Conservation (phyloP, 2,113 vertebrate species). For the Clarias batrachus region DNA sequence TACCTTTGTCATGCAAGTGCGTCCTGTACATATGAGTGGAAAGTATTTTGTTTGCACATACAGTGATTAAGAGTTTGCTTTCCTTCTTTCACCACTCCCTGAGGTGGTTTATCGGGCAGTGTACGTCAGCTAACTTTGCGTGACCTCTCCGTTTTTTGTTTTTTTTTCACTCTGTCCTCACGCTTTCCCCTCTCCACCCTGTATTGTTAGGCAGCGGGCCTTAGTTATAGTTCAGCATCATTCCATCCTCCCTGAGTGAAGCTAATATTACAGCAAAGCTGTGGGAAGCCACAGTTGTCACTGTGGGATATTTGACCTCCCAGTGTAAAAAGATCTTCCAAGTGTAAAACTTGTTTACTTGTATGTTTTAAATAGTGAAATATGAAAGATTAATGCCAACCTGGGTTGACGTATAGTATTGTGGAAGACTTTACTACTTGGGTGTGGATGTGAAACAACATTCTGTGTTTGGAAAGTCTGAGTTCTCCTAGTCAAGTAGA, state of each 20-base stretch:
- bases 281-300: not conserved
- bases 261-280: conserved; percentile 13
- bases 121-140: conserved; percentile 19
- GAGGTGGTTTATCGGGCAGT: not conserved
- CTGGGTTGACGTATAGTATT: not conserved
- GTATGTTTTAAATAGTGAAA: not conserved
- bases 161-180: conserved; percentile 16
- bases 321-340: conserved; percentile 2
- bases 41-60: conserved; percentile 9
- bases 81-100: conserved; percentile 20
- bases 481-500: conserved; percentile 46
- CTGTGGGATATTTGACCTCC: conserved; percentile 17
- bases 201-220: conserved; percentile 18
- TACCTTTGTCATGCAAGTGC: not conserved
- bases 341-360: conserved; percentile 16
- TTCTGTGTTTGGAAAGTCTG: conserved; percentile 29
- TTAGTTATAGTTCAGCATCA: conserved; percentile 24
- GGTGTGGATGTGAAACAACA: not conserved
- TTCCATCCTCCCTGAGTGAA: not conserved
- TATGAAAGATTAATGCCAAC: not conserved
- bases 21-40: not conserved
- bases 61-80: conserved; percentile 13
- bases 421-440: not conserved
- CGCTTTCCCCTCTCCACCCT: conserved; percentile 20
- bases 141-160: conserved; percentile 17